Evolutionary conservation across 2,797 vertebrate genomes (phyloP).

Genomic region (Gouania willdenowi): DNA sequence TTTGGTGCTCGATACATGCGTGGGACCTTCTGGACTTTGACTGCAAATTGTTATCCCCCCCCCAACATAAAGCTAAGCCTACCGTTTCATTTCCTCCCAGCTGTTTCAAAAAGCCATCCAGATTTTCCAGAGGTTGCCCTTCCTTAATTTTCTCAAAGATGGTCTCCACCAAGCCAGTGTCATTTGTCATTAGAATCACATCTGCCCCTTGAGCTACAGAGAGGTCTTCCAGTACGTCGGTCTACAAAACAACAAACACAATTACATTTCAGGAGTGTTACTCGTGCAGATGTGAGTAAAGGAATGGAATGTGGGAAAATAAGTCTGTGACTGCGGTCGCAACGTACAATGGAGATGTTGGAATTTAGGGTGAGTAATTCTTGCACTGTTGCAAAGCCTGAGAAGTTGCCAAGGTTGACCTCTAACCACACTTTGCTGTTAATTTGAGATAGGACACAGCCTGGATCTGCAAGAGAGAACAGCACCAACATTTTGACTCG

Average conservation of each 20-base stretch:
- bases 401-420: slow-evolving; percentile 48
- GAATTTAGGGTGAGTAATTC: slow-evolving; percentile 34
- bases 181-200: neutral
- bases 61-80: too few species aligned
- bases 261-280: too few species aligned
- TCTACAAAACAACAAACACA: neutral
- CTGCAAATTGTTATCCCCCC: too few species aligned
- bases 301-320: neutral
- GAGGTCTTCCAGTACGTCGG: slow-evolving; percentile 3
- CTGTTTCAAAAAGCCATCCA: slow-evolving; percentile 29
- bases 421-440: slow-evolving; percentile 34
- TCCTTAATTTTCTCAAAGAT: slow-evolving; percentile 37
- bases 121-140: slow-evolving; percentile 32
- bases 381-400: slow-evolving; percentile 19
- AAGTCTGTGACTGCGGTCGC: neutral
- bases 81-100: neutral
- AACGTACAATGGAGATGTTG: slow-evolving; percentile 46
- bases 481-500: neutral
- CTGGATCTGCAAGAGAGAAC: slow-evolving; percentile 34
- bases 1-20: too few species aligned
- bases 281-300: too few species aligned
- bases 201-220: slow-evolving; percentile 25
- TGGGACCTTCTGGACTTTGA: too few species aligned
- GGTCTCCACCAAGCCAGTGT: slow-evolving; percentile 14
- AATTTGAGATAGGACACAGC: slow-evolving; percentile 32